Conservation (phyloP, 1,140 invertebrate genomes). For the Eriosoma lanigerum region DNA sequence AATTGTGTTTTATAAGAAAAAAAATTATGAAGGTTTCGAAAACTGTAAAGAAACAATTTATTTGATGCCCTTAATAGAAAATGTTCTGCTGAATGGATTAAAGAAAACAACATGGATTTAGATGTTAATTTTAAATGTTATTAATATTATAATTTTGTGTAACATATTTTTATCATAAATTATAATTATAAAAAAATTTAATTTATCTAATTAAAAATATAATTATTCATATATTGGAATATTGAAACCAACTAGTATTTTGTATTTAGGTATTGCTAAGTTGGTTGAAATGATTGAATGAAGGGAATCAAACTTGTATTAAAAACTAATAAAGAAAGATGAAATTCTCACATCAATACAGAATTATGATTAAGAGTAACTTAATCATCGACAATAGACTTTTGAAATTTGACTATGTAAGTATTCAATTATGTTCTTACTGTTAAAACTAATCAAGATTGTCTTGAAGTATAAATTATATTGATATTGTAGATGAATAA, state of each 20-base stretch:
- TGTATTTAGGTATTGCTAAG: too few relatives aligned
- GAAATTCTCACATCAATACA: background rate
- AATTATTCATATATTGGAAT: too few relatives aligned
- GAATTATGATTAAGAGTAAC: background rate
- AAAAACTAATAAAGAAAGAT: background rate
- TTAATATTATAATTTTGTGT: too few relatives aligned
- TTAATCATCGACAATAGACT: slow-evolving; percentile 11
- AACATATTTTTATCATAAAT: too few relatives aligned
- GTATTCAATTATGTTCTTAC: background rate
- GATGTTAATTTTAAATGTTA: background rate
- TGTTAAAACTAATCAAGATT: slow-evolving; percentile 13
- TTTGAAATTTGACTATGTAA: background rate
- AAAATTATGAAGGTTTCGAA: background rate
- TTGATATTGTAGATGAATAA: too few relatives aligned
- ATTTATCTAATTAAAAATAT: too few relatives aligned
- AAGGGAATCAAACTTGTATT: background rate
- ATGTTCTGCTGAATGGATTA: background rate
- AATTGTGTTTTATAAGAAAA: slow-evolving; percentile 8
- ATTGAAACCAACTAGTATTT: too few relatives aligned
- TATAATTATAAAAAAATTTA: too few relatives aligned
- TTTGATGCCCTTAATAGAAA: background rate
- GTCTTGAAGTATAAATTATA: background rate
- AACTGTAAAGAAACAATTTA: background rate
- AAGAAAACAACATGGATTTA: background rate
- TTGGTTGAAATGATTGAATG: background rate